Evolutionary conservation across 2,797 vertebrate species (phyloP).

Genomic region (Rhodeus uyekii): DNA sequence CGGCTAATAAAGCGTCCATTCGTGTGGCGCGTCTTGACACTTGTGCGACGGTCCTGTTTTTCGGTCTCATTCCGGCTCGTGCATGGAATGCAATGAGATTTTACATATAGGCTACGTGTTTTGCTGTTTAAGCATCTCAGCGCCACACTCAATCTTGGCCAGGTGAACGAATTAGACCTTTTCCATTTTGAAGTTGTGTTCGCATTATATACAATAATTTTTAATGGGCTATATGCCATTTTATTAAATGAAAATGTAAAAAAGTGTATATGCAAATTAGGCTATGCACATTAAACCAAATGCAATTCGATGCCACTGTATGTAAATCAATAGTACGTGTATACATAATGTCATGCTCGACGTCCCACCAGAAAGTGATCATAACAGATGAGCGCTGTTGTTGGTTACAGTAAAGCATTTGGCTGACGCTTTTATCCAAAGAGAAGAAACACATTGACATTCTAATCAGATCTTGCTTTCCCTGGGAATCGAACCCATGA

Average conservation of each 20-base stretch:
- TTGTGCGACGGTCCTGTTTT: conserved; percentile 5
- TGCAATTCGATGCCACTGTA: background rate
- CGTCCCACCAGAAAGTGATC: too few relatives aligned
- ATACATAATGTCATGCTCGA: too few relatives aligned
- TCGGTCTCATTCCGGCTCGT: background rate
- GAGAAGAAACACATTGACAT: too few relatives aligned
- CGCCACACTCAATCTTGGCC: background rate
- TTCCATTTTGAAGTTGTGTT: background rate
- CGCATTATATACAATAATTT: background rate
- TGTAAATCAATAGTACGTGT: too few relatives aligned
- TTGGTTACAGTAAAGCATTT: too few relatives aligned
- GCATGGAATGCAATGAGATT: conserved; percentile 16
- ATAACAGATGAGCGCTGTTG: too few relatives aligned
- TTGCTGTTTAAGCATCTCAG: background rate
- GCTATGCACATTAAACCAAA: background rate
- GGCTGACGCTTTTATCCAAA: too few relatives aligned
- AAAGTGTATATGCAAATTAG: background rate
- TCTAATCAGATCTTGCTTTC: too few relatives aligned
- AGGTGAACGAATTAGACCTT: background rate
- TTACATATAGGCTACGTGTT: background rate
- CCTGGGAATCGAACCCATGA: too few relatives aligned
- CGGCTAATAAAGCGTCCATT: background rate
- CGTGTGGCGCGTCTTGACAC: background rate
- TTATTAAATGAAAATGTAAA: background rate
- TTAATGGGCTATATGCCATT: background rate